Evolutionary conservation across 2,888 invertebrate species (phyloP), one percentile per base, ranked within the genome.

Genomic region (Yponomeuta plumbellus): DNA sequence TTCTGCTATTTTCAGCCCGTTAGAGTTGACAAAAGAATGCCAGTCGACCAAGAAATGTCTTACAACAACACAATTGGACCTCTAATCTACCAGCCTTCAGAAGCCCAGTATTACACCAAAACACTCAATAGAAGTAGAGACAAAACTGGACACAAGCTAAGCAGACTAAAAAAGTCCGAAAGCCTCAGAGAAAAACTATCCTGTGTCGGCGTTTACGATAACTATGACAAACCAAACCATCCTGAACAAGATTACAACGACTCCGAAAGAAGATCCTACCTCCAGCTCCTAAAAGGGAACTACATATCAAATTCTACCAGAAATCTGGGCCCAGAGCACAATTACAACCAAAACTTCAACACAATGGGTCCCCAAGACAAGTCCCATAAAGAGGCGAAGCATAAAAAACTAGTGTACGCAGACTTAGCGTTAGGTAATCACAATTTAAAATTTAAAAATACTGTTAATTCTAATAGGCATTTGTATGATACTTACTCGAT

Each of bases 1-100:
- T 94, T 94, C 77, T 93, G 93, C 75, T 94, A 93, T 74, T 94
- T 94, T 73, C 94, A 94, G 85, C 94, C 94, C 8, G 93, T 94
- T 71, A 92, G 93, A 77, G 87, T 91, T 74, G 93, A 93, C 74
- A 93, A 93, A 72, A 90, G 93, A 72, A 84, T 88, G 26, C 85
- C 87, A 2, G 86, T 87, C 68, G 90, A 91, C 69, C 88, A 88
- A 72, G 89, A 89, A 66, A 80, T 85, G 69, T 79, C 87, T 0
- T 89, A 88, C 67, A 87, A 91, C 66, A 91, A 91, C 68, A 86
- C 90, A 20, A 85, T 91, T 77, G 89, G 92, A 56, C 89, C 91
- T 44, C 72, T 91, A 66, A 88, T 91, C 69, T 91, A 91, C 69
- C 90, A 90, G 69, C 89, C 88, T 0, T 71, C 83, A 26, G 90